Evolutionary conservation across 2,113 vertebrate genomes (phyloP), one percentile per base, ranked within the genome.

Genomic region (Nansenia antarctica): DNA sequence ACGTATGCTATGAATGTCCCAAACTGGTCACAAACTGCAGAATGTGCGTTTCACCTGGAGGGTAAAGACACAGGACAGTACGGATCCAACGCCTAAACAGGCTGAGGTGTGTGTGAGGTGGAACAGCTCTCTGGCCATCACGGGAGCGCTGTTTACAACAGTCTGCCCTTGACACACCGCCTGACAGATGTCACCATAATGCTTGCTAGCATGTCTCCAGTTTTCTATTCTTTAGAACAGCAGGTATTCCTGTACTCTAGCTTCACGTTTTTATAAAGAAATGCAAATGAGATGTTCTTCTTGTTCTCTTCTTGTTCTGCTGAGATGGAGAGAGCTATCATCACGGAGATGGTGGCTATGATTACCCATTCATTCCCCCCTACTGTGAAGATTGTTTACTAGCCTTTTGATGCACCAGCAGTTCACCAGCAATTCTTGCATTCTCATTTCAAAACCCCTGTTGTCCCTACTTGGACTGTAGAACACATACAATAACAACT

Each of bases 381-480:
- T 18, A 70, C 37, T 69, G 66, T 53, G 69, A 66, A 65, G 78
- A 77, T 69, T 79, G 57, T 82, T 85, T 71, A 77, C 69, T 53
- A 9, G 24, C 55, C 58, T 67, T 81, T 76, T 80, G 80, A 88
- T 82, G 73, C 77, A 64, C 74, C n/a, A n/a, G n/a, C n/a, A n/a
- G n/a, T n/a, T n/a, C n/a, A n/a, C n/a, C n/a, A n/a, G n/a, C n/a
- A n/a, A n/a, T n/a, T n/a, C 62, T 63, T 80, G 74, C 45, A 69
- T 67, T 81, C 58, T 54, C 75, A 84, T 85, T 79, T 78, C 58
- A 81, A 60, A 74, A 69, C 59, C 34, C 8, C 66, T 58, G 63
- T 62, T 67, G 42, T 47, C n/a, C n/a, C n/a, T n/a, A n/a, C n/a
- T n/a, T n/a, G n/a, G n/a, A n/a, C n/a, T n/a, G n/a, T n/a, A n/a